A percentile compares a stretch with the other conserved stretches of the same genome.
phyloP scores from a whole-genome alignment of 2,888 invertebrate genomes.

The Rhyacophila evoluta region DNA sequence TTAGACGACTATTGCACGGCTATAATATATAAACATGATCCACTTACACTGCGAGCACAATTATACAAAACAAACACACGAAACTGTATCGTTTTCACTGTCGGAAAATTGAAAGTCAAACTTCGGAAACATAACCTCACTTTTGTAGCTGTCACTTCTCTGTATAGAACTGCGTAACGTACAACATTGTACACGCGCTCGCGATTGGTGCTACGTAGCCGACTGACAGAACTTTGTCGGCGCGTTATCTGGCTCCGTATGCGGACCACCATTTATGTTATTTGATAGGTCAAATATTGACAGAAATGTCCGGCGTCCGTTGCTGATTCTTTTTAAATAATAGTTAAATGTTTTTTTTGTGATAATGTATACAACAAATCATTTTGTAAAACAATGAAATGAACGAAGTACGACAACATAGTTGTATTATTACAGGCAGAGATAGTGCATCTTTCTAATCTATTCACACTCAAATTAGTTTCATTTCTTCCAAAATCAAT shows the following conservation, averaged over 20 bases:
- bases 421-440: no score
- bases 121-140: constrained; percentile 46
- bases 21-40: background rate
- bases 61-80: background rate
- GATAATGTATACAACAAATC: background rate
- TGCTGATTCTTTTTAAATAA: background rate
- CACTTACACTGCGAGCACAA: background rate
- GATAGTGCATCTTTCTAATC: no score
- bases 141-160: constrained; percentile 46
- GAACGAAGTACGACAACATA: no score
- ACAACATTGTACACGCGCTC: constrained; percentile 13
- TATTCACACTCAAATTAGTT: no score
- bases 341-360: background rate
- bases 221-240: background rate
- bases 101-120: background rate
- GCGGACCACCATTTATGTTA: background rate
- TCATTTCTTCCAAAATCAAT: no score
- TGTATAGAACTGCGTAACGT: background rate
- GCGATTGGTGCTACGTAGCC: background rate
- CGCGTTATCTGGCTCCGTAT: background rate
- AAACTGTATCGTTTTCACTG: background rate
- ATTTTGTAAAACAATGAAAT: no score
- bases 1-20: background rate
- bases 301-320: background rate
- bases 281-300: constrained; percentile 3